Evolutionary conservation across 2,113 vertebrate species (phyloP).

Genomic region (Danio rerio): GRCz12tu NC_133199.1:30130001-30130500

Average conservation of each 20-base stretch:
- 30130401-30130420: not conserved
- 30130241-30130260: conserved; percentile 95
- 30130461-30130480: conserved; percentile 92
- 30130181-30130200: conserved; percentile 97
- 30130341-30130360: not conserved
- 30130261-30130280: conserved; percentile 97
- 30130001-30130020: conserved; percentile 96
- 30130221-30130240: conserved; percentile 92
- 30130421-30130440: not conserved
- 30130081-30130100: conserved; percentile 97
- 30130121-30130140: not conserved
- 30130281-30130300: conserved; percentile 95
- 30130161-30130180: not conserved
- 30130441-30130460: not conserved
- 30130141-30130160: not conserved
- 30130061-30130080: conserved; percentile 96
- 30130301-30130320: conserved; percentile 92
- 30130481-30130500: conserved; percentile 97
- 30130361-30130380: not conserved
- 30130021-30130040: conserved; percentile 99
- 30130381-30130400: not conserved
- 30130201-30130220: conserved; percentile 91
- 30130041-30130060: conserved; percentile 99
- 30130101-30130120: not conserved
- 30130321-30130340: conserved; percentile 87